Conservation (phyloP, 1,140 invertebrate genomes). For the Chymomyza costata region DNA sequence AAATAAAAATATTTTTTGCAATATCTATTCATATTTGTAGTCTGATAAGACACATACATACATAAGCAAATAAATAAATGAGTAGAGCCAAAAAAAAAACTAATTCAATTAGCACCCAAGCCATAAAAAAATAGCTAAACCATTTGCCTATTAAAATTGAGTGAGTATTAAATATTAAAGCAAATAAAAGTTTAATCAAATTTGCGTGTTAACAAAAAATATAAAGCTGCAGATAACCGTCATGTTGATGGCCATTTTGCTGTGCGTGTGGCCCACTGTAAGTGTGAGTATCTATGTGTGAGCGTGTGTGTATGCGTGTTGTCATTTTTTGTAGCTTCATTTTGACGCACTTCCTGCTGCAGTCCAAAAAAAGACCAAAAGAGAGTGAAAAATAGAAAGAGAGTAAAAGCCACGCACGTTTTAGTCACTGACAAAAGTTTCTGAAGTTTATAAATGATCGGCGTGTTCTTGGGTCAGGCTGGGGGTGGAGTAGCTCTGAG, state of each 20-base stretch:
- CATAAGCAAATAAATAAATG: too few species aligned
- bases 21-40: too few species aligned
- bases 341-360: slow-evolving; percentile 51
- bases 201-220: slow-evolving; percentile 3
- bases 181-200: slow-evolving; percentile 61
- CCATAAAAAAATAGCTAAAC: slow-evolving; percentile 21
- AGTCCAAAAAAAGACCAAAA: too few species aligned
- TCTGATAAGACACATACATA: too few species aligned
- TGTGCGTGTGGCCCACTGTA: not conserved
- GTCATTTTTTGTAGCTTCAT: slow-evolving; percentile 29
- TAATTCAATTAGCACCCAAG: too few species aligned
- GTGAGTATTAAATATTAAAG: too few species aligned
- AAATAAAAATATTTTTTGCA: slow-evolving; percentile 11
- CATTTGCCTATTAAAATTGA: slow-evolving; percentile 49
- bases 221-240: slow-evolving; percentile 24
- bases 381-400: too few species aligned
- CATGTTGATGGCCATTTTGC: slow-evolving; percentile 8
- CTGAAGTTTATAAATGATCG: slow-evolving; percentile 65
- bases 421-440: too few species aligned
- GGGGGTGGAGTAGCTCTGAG: too few species aligned
- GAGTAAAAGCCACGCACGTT: too few species aligned
- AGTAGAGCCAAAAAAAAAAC: slow-evolving; percentile 51
- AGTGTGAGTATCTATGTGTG: not conserved
- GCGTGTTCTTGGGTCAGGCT: slow-evolving; percentile 10
- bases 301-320: slow-evolving; percentile 39